These are phyloP conservation scores for Ormyrus nitidulus DNA, from an alignment of 2,888 invertebrate genomes.

Conservation along the genomic window DNA sequence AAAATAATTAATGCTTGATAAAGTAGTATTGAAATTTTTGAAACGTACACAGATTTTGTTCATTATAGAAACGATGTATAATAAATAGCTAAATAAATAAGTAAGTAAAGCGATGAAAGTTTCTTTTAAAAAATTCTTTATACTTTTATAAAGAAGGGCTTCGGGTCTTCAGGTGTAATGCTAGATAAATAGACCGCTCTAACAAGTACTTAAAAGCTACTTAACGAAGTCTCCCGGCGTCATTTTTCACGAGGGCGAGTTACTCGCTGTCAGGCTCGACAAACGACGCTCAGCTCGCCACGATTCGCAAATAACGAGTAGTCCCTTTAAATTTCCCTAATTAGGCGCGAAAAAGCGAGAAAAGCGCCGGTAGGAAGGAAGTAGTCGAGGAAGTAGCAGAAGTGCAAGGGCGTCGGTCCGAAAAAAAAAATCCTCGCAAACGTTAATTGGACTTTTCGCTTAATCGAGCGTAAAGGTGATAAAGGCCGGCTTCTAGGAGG, in stretches of 20 bases:
- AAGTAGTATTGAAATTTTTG: no score
- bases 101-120: no score
- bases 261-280: not conserved
- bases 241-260: not conserved
- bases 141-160: no score
- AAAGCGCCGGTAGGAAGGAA: not conserved
- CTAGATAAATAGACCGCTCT: not conserved
- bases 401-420: not conserved
- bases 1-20: no score
- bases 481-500: constrained; percentile 19
- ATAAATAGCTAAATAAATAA: no score
- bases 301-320: constrained; percentile 9
- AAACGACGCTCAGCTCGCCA: not conserved
- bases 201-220: not conserved
- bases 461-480: constrained; percentile 46
- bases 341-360: constrained; percentile 13
- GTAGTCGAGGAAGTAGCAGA: not conserved
- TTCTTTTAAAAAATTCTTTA: no score
- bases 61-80: no score
- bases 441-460: constrained; percentile 42
- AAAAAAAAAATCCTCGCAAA: constrained; percentile 28
- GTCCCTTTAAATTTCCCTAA: not conserved
- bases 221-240: not conserved
- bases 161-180: no score
- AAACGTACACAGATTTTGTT: no score